phyloP scores from a whole-genome alignment of 2,888 invertebrate genomes.

The Pammene aurita region DNA sequence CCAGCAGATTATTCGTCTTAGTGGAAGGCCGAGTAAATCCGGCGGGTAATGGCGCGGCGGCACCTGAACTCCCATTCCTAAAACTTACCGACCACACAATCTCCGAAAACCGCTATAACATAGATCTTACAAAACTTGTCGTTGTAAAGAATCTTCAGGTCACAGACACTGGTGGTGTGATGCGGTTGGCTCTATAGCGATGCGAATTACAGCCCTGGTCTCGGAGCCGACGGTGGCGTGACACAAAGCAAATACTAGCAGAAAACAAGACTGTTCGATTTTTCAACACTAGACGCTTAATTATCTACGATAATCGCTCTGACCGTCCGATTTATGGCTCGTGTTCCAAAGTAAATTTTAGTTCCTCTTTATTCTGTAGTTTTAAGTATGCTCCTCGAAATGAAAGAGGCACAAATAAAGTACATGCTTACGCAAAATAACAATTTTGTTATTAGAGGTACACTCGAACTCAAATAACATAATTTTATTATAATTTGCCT shows the following conservation, averaged over 20 bases:
- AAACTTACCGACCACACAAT: neutral
- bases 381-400: too few relatives aligned
- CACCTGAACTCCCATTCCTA: constrained; percentile 61
- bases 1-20: constrained; percentile 66
- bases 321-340: neutral
- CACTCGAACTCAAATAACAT: too few relatives aligned
- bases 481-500: too few relatives aligned
- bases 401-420: too few relatives aligned
- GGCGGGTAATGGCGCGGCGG: constrained; percentile 67
- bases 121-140: neutral
- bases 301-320: neutral
- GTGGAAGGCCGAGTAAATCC: constrained; percentile 66
- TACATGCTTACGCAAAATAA: too few relatives aligned
- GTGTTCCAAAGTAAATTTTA: neutral
- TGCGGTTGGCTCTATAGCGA: neutral
- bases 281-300: neutral
- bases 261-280: neutral
- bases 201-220: constrained; percentile 42
- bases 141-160: neutral
- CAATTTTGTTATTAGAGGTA: too few relatives aligned
- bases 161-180: neutral
- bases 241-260: constrained; percentile 8
- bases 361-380: too few relatives aligned
- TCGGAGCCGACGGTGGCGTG: neutral
- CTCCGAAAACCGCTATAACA: neutral